Conservation (phyloP, 2,797 vertebrate species). For the Malacoctenus gilli region DNA sequence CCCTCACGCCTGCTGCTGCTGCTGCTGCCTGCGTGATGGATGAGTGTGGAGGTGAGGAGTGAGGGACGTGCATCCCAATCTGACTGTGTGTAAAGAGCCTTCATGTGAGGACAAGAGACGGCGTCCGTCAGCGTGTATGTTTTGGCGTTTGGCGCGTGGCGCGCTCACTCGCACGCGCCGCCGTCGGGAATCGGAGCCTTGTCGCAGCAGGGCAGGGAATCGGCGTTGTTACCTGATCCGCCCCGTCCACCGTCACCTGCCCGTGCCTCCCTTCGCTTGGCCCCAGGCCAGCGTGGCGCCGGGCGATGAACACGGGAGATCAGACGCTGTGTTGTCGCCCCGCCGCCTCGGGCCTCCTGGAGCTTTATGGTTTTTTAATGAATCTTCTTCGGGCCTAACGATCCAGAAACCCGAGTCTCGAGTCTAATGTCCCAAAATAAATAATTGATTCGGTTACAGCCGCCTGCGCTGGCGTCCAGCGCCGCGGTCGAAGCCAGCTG, state of each 20-base stretch:
- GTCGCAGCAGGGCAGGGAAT: constrained; percentile 37
- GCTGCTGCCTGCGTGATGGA: constrained; percentile 68
- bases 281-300: constrained; percentile 46
- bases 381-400: constrained; percentile 65
- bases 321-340: constrained; percentile 45
- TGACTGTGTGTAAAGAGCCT: constrained; percentile 43
- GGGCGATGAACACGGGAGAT: constrained; percentile 60
- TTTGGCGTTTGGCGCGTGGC: constrained; percentile 30
- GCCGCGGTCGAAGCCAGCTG: constrained; percentile 47
- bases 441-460: constrained; percentile 69
- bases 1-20: constrained; percentile 17
- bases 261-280: constrained; percentile 56
- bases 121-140: constrained; percentile 16
- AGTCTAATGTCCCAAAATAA: constrained; percentile 66
- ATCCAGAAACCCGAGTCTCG: constrained; percentile 61
- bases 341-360: constrained; percentile 39
- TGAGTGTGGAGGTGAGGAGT: constrained; percentile 60
- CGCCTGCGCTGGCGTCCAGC: constrained; percentile 27
- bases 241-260: constrained; percentile 52
- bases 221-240: constrained; percentile 66
- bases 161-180: constrained; percentile 19
- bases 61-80: constrained; percentile 59
- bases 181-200: constrained; percentile 53
- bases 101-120: constrained; percentile 5
- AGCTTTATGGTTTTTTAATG: constrained; percentile 73